These are phyloP conservation scores for Andinoacara biseriatus DNA, from an alignment of 2,113 vertebrate species.

Conservation along the genomic window DNA sequence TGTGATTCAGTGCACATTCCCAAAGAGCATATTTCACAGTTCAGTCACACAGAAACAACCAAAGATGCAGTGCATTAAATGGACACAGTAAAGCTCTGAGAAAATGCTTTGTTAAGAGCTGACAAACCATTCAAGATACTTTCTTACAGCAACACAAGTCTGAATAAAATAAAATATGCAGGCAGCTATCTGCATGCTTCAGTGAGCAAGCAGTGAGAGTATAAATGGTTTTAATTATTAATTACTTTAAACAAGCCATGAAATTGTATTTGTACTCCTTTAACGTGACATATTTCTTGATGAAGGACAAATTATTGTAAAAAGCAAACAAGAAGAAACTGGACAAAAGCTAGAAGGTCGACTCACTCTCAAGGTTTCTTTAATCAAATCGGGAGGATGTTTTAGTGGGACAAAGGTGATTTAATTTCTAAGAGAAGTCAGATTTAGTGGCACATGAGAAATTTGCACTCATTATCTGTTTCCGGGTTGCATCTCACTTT, in stretches of 20 bases:
- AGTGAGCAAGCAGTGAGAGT: not conserved
- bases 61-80: not conserved
- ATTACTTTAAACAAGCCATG: not conserved
- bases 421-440: not conserved
- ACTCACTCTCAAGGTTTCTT: not conserved
- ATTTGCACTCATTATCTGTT: no score
- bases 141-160: not conserved
- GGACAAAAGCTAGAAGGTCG: not conserved
- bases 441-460: not conserved
- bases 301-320: not conserved
- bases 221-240: not conserved
- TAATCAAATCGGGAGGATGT: not conserved
- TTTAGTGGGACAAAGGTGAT: not conserved
- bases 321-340: not conserved
- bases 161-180: not conserved
- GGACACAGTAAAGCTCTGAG: fast-evolving
- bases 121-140: fast-evolving
- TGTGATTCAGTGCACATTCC: not conserved
- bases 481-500: not conserved
- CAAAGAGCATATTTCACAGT: not conserved
- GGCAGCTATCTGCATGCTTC: not conserved
- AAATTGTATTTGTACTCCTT: conserved; percentile 1
- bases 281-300: not conserved
- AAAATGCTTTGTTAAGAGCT: not conserved
- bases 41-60: not conserved